Evolutionary conservation across 2,113 vertebrate genomes (phyloP).

Genomic region (Zingel zingel): DNA sequence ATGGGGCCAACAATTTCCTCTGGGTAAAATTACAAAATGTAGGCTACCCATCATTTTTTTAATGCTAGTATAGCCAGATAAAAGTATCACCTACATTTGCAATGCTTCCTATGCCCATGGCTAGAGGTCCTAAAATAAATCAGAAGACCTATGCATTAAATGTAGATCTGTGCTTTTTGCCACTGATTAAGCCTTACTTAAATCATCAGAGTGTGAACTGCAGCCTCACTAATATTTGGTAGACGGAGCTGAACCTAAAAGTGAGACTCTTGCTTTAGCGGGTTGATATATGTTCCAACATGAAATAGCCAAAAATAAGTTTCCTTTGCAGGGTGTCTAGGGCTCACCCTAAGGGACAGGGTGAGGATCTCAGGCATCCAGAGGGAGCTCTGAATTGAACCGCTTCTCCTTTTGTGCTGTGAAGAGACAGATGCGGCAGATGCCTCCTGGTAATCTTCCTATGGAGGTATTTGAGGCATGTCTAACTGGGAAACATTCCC

Average conservation of each 20-base stretch:
- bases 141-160: not conserved
- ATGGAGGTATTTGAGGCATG: conserved; percentile 46
- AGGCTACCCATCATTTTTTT: no score
- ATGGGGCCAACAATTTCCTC: no score
- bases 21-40: no score
- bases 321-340: conserved; percentile 8
- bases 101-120: no score
- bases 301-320: conserved; percentile 4
- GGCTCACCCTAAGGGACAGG: conserved; percentile 23
- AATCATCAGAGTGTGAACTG: not conserved
- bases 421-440: conserved; percentile 48
- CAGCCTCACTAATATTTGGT: not conserved
- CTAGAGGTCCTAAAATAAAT: not conserved
- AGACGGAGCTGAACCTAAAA: not conserved
- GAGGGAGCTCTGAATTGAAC: conserved; percentile 23
- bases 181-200: not conserved
- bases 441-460: conserved; percentile 35
- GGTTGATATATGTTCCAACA: not conserved
- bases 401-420: conserved; percentile 25
- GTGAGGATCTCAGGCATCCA: conserved; percentile 15
- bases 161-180: not conserved
- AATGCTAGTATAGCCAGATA: no score
- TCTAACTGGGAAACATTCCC: conserved; percentile 43
- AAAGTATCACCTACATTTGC: no score
- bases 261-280: not conserved